Conservation (phyloP, 2,797 vertebrate genomes). For the Micropoecilia bifurca region DNA sequence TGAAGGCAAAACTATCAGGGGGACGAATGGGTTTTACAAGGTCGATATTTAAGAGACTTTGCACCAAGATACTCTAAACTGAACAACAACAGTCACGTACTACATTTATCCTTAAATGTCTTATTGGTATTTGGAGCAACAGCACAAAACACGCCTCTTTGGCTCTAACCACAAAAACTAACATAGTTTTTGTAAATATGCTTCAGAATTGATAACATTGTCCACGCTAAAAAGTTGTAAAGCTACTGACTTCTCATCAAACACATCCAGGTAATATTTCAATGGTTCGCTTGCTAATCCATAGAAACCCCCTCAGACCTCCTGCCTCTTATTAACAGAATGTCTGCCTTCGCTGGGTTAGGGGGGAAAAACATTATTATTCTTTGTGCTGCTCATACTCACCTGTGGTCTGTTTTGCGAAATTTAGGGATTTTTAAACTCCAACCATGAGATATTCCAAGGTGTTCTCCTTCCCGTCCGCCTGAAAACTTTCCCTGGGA, state of each 20-base stretch:
- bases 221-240: not conserved
- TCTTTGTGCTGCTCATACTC: conserved; percentile 32
- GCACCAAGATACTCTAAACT: not conserved
- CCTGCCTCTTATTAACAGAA: not conserved
- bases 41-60: not conserved
- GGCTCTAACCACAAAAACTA: too few relatives aligned
- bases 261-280: not conserved
- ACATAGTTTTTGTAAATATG: not conserved
- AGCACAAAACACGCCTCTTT: not conserved
- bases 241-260: not conserved
- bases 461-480: not conserved
- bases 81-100: not conserved
- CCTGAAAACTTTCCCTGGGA: conserved; percentile 15
- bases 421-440: not conserved
- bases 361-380: not conserved
- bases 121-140: not conserved
- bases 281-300: not conserved
- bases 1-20: not conserved
- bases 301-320: not conserved
- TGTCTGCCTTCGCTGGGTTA: not conserved
- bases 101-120: not conserved
- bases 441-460: conserved; percentile 13
- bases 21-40: not conserved
- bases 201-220: not conserved
- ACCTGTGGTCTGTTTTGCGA: conserved; percentile 39